Conservation (phyloP, 2,888 invertebrate genomes). For the Hybos culiciformis region DNA sequence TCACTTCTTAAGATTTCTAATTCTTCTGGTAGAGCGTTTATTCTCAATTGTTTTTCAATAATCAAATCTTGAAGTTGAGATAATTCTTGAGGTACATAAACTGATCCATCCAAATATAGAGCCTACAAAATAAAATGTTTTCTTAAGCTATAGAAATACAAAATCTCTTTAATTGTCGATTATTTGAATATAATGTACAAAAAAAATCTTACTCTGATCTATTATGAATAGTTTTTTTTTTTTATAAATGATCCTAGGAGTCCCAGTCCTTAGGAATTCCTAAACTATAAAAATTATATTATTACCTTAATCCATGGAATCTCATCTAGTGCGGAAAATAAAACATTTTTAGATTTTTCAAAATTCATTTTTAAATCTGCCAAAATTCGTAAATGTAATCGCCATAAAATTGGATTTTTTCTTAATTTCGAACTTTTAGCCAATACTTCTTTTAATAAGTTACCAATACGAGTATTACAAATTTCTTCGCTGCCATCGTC, state of each 20-base stretch:
- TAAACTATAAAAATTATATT: not conserved
- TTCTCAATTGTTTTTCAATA: conserved; percentile 57
- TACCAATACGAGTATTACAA: conserved; percentile 25
- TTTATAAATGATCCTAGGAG: too few relatives aligned
- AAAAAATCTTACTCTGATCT: too few relatives aligned
- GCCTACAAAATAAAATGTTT: conserved; percentile 13
- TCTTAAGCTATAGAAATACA: too few relatives aligned
- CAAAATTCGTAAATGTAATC: conserved; percentile 46
- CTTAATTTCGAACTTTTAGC: conserved; percentile 19
- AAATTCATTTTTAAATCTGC: conserved; percentile 27
- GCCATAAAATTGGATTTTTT: conserved; percentile 43
- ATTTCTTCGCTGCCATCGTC: conserved; percentile 16
- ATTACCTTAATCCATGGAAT: conserved; percentile 51
- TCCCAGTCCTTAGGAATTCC: too few relatives aligned
- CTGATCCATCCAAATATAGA: conserved; percentile 51
- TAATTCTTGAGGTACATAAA: conserved; percentile 47
- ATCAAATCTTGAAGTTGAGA: conserved; percentile 59
- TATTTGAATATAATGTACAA: too few relatives aligned
- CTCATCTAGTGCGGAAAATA: conserved; percentile 44
- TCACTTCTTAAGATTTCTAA: conserved; percentile 46
- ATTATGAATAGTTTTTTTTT: too few relatives aligned
- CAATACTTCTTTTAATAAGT: conserved; percentile 22
- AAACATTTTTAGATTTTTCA: conserved; percentile 26
- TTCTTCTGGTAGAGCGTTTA: conserved; percentile 65
- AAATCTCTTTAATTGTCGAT: too few relatives aligned